These are phyloP conservation scores for Diloba caeruleocephala DNA, from an alignment of 2,888 invertebrate genomes.

Conservation along the genomic window DNA sequence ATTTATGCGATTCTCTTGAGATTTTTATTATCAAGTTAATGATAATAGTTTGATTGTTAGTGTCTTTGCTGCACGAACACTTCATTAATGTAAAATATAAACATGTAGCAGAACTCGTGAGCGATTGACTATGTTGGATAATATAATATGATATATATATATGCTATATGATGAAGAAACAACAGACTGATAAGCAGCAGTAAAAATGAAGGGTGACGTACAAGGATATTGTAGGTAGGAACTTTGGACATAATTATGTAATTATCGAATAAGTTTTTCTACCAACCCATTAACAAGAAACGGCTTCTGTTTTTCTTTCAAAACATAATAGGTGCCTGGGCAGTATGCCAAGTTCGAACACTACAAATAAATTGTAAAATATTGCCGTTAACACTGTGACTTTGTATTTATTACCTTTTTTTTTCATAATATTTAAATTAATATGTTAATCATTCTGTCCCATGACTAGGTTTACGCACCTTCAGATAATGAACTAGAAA, in stretches of 20 bases:
- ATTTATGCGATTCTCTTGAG: constrained; percentile 35
- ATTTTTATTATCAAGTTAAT: constrained; percentile 41
- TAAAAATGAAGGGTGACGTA: constrained; percentile 3
- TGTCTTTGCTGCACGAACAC: constrained; percentile 16
- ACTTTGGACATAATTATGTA: constrained; percentile 20
- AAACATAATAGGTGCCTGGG: constrained; percentile 69
- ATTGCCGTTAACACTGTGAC: constrained; percentile 49
- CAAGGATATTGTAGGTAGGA: constrained; percentile 9
- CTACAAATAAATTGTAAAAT: constrained; percentile 70
- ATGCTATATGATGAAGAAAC: background rate
- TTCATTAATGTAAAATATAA: constrained; percentile 20
- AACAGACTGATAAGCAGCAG: no score
- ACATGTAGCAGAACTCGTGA: constrained; percentile 23
- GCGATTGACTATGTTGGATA: constrained; percentile 13
- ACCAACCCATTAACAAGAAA: constrained; percentile 67
- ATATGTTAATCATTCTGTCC: constrained; percentile 27
- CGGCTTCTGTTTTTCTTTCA: constrained; percentile 63
- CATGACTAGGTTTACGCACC: constrained; percentile 10
- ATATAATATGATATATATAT: no score
- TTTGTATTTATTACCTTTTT: constrained; percentile 57
- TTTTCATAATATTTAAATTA: constrained; percentile 35
- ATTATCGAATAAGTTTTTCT: constrained; percentile 50
- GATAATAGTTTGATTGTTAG: constrained; percentile 41
- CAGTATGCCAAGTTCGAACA: constrained; percentile 70
- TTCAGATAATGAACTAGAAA: constrained; percentile 20